phyloP scores from a whole-genome alignment of 2,113 vertebrate species.

The Actenoides hombroni region DNA sequence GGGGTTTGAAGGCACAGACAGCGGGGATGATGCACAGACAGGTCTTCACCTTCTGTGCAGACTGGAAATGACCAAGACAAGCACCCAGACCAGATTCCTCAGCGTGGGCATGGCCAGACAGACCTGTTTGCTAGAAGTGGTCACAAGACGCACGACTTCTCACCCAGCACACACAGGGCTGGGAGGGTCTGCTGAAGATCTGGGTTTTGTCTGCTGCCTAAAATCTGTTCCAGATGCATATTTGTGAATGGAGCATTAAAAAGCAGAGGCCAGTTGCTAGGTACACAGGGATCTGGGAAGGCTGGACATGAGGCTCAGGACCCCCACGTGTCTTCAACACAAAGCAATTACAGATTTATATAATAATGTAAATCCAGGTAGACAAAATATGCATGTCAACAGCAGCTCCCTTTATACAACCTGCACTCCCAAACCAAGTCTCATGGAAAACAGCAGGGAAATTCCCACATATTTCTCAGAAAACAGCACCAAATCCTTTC shows the following conservation, averaged over 20 bases:
- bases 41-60: not conserved
- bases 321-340: not conserved
- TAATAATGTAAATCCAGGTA: not conserved
- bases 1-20: not conserved
- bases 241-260: not conserved
- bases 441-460: not conserved
- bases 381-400: not conserved
- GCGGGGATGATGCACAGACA: not conserved
- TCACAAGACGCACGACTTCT: not conserved
- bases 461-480: not conserved
- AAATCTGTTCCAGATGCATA: rapidly evolving
- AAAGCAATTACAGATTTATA: not conserved
- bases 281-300: not conserved
- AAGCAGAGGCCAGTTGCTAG: not conserved
- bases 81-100: not conserved
- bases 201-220: not conserved
- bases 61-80: not conserved
- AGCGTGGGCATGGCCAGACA: not conserved
- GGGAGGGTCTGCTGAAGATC: not conserved
- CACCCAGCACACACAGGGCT: not conserved
- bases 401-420: not conserved
- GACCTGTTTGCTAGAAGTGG: not conserved
- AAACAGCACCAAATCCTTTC: not conserved
- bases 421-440: not conserved
- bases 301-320: not conserved